Base-by-base conservation (phyloP, 2,113 vertebrate genomes). In the Dromiciops gliroides region DNA sequence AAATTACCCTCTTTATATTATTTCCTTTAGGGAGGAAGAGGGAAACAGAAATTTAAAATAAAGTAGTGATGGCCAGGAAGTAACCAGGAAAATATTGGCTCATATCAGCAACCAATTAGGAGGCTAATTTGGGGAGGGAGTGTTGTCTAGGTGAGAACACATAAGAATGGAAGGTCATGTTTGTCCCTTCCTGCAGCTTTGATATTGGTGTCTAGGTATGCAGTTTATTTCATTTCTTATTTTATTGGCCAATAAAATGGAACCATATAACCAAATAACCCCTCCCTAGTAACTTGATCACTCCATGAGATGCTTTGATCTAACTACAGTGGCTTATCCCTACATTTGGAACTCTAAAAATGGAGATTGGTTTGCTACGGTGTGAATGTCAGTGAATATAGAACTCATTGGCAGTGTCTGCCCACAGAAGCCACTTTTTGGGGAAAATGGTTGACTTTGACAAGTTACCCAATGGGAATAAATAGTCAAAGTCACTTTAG, bases 151-250 rank as follows among this genome's bases (percentile, higher is more conserved):
- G 49, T 51, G 92, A 94, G 88, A 96, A 93, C 90, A n/a, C 31
- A n/a, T 16, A 19, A 49, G 91, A 47, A 23, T 91, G 50, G 90
- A 92, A 93, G 93, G 2, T 1, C 51, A n/a, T 0, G 0, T n/a
- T 44, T 75, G n/a, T 75, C 22, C 37, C 67, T 75, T 14, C 12
- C 31, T 12, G 3, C 2, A 14, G 31, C 3, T 37, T 16, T 37
- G 51, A 67, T 67, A 67, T 37, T 44, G 67, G 37, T 75, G n/a
- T n/a, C 37, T 44, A 25, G 31, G 31, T 94, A 89, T 31, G 91
- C 0, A 95, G 93, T 25, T 94, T 50, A 94, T 48, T 75, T 94
- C 89, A 83, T 91, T 95, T 96, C 37, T 94, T 50, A 95, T 47
- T 89, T 94, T 90, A 89, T 91, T 95, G 95, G 50, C 3, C 10